Conservation (phyloP, 2,888 invertebrate genomes). For the Phaedon cochleariae region DNA sequence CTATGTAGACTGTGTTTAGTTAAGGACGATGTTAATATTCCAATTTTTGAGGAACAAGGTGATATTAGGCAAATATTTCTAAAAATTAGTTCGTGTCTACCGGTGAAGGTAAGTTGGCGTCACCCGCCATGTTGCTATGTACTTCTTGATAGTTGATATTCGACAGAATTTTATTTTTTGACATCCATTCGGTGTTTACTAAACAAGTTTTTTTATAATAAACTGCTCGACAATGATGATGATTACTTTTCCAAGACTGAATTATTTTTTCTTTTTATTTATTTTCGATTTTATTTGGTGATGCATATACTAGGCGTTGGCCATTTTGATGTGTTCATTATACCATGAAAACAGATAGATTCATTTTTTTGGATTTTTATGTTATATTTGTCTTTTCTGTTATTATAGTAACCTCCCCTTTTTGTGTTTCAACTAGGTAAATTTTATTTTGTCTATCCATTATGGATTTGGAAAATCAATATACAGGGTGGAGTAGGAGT, state of each 20-base stretch:
- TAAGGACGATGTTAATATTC: conserved; percentile 68
- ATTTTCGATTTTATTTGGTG: neutral
- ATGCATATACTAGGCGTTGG: conserved; percentile 23
- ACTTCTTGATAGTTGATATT: conserved; percentile 50
- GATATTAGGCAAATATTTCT: conserved; percentile 69
- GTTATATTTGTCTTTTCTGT: neutral
- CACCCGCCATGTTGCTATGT: conserved; percentile 52
- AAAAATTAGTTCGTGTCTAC: conserved; percentile 77
- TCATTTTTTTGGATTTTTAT: neutral
- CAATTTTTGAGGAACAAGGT: conserved; percentile 75
- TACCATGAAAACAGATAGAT: neutral
- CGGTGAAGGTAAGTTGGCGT: conserved; percentile 72
- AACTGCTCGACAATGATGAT: neutral
- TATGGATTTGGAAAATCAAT: conserved; percentile 41
- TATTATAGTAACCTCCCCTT: neutral
- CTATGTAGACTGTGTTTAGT: conserved; percentile 62
- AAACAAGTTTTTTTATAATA: conserved; percentile 34
- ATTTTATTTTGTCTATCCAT: conserved; percentile 19
- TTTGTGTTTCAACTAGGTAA: no score
- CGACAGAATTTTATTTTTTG: conserved; percentile 46
- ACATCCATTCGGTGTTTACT: conserved; percentile 36
- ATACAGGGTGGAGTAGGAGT: conserved; percentile 43
- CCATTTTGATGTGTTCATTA: neutral
- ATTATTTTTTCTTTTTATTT: neutral
- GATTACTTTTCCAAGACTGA: neutral